Base-by-base conservation (phyloP, 2,888 invertebrate genomes). In the Ormyrus labotus region DNA sequence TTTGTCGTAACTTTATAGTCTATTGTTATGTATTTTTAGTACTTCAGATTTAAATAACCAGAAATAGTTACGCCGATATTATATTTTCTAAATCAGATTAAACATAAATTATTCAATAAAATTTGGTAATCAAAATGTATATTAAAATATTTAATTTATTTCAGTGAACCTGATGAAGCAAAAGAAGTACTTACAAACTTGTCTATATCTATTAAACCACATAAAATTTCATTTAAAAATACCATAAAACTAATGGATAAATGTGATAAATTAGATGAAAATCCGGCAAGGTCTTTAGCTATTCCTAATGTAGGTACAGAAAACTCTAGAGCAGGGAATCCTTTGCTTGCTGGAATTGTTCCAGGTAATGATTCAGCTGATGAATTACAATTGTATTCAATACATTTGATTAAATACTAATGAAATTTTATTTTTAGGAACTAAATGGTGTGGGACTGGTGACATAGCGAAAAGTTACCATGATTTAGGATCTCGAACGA, bases 401-500 rank as follows among this genome's bases (percentile, higher is more conserved):
- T 58, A n/a, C 48, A 47, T 60, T n/a, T 68, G 34, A 68, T 64
- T 63, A 60, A 60, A 69, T 47, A 45, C 9, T 7, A 60, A n/a
- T 55, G 45, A 71, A 60, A 34, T 74, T 19, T 68, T 61, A 45
- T 72, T 90, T 90, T 0, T 89, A 96, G 97, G 97, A 83, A 97
- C 97, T 58, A 97, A 97, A 90, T 97, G 97, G 97, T 98, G 98
- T 88, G 98, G 98, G 19, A 95, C 96, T 0, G 97, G 97, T 0
- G 97, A 97, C 90, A 94, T 96, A 84, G 97, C 98, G 0, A 92
- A 93, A 34, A 93, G 95, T 88, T 97, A 96, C 91, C 95, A 95
- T 90, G 97, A 98, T 91, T 92, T 98, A 83, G 98, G 98, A 60
- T 92, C 93, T 0, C 95, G 95, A 87, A 91, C 90, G 87, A 85